A percentile compares a stretch with the other conserved stretches of the same genome.
phyloP scores from a whole-genome alignment of 2,888 invertebrate genomes.

The Villa cingulata region DNA sequence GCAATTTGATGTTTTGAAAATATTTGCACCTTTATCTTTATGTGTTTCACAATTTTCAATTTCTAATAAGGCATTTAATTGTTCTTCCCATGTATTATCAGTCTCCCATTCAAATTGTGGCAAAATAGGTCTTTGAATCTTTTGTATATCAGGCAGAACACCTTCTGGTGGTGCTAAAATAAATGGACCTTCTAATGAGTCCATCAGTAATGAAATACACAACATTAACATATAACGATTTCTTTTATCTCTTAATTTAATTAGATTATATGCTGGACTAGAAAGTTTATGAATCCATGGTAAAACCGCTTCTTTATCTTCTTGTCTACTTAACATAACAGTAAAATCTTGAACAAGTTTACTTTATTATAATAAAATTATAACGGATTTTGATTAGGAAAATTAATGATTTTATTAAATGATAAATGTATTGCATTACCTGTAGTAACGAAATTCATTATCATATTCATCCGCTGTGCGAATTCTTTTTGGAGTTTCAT shows the following conservation, averaged over 20 bases:
- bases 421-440: neutral
- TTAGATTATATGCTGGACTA: slow-evolving; percentile 12
- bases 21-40: neutral
- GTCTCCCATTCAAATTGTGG: slow-evolving; percentile 5
- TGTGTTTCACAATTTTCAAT: neutral
- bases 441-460: slow-evolving; percentile 13
- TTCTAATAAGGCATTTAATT: slow-evolving; percentile 1
- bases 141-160: neutral
- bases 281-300: slow-evolving; percentile 15
- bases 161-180: slow-evolving; percentile 8
- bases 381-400: neutral
- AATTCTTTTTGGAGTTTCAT: neutral
- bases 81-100: slow-evolving; percentile 12
- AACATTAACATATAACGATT: slow-evolving; percentile 17
- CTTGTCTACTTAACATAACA: slow-evolving; percentile 5
- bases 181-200: slow-evolving; percentile 13
- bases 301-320: slow-evolving; percentile 7
- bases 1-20: slow-evolving; percentile 1
- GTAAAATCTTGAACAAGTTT: slow-evolving; percentile 12
- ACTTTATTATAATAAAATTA: neutral
- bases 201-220: slow-evolving; percentile 13
- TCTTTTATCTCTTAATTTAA: slow-evolving; percentile 13
- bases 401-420: no score
- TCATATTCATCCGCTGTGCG: slow-evolving; percentile 8
- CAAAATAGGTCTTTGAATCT: neutral